Evolutionary conservation across 2,888 invertebrate genomes (phyloP), one percentile per base, ranked within the genome.

Genomic region (Epistrophe grossulariae): DNA sequence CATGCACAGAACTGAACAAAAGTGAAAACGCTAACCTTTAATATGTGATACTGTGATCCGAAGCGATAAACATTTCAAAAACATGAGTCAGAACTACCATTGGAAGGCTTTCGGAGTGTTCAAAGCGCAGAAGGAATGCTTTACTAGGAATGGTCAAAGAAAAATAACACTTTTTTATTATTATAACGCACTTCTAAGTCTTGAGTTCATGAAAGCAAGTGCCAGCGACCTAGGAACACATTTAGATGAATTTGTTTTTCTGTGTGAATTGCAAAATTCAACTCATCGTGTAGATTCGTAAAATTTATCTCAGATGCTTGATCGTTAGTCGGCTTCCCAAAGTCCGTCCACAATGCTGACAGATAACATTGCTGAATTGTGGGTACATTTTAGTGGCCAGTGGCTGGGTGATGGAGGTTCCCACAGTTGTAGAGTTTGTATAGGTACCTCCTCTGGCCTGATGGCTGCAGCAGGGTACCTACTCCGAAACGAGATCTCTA

Each of bases 321-420:
- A 60, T 62, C 45, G 70, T 70, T 71, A 62, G 50, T 72, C 28
- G 79, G 50, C 38, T 48, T 62, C 45, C 24, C 48, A 38, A 60
- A 57, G 55, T 45, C 38, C 71, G 48, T 59, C 64, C 60, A 78
- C 84, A 80, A 70, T 70, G 80, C 80, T 81, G 84, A 85, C 84
- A 77, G 68, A 80, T 80, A 74, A 45, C 68, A 55, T 70, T 45
- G 72, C 76, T 77, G 72, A 71, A 68, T 84, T 80, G 84, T 77
- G 72, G 77, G 55, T 72, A 68, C 84, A 77, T 62, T 80, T 62
- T 70, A 55, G 81, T 85, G 74, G 82, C 73, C 85, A 85, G 31
- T 45, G 78, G 70, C 82, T 79, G 19, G 40, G 52, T 79, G 19
- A 24, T 45, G 52, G 74, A 40, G 55, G 71, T 87, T 87, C 82